Percentiles rank a stretch among this genome's conserved stretches.
Conservation (phyloP, 2,888 invertebrate species). For the Lymantria monacha region DNA sequence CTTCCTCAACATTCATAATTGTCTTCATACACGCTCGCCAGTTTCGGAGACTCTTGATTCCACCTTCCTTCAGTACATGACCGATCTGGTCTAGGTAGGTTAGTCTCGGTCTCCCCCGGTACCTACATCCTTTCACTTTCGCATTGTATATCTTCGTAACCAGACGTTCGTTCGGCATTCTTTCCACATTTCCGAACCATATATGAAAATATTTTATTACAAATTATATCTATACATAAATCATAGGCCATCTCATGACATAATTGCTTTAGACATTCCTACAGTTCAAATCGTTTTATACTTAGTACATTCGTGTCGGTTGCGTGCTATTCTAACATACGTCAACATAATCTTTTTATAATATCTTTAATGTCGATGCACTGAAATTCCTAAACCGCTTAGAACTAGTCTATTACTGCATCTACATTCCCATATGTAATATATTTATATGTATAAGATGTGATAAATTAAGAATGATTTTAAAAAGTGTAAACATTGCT, state of each 20-base stretch:
- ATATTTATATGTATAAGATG: not conserved
- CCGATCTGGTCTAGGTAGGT: too few species aligned
- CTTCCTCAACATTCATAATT: too few species aligned
- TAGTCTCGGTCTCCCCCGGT: too few species aligned
- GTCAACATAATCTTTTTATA: slow-evolving; percentile 34
- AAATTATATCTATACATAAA: not conserved
- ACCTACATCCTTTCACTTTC: too few species aligned
- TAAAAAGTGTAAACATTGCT: too few species aligned
- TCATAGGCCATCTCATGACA: not conserved
- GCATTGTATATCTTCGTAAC: too few species aligned
- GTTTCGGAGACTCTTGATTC: too few species aligned
- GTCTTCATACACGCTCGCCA: too few species aligned
- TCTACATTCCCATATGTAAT: slow-evolving; percentile 1
- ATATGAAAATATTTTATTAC: not conserved
- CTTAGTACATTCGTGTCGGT: slow-evolving; percentile 1
- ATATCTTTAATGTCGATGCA: slow-evolving; percentile 28
- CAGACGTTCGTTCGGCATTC: too few species aligned
- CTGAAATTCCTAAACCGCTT: slow-evolving; percentile 36
- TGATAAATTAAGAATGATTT: not conserved
- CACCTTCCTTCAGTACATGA: too few species aligned
- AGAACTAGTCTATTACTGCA: slow-evolving; percentile 18
- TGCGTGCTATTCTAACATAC: slow-evolving; percentile 28
- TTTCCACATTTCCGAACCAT: too few species aligned
- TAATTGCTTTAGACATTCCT: slow-evolving; percentile 1
- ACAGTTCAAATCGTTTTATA: slow-evolving; percentile 6